phyloP scores from a whole-genome alignment of 2,113 vertebrate species.

The Orientallactaga bullata region DNA sequence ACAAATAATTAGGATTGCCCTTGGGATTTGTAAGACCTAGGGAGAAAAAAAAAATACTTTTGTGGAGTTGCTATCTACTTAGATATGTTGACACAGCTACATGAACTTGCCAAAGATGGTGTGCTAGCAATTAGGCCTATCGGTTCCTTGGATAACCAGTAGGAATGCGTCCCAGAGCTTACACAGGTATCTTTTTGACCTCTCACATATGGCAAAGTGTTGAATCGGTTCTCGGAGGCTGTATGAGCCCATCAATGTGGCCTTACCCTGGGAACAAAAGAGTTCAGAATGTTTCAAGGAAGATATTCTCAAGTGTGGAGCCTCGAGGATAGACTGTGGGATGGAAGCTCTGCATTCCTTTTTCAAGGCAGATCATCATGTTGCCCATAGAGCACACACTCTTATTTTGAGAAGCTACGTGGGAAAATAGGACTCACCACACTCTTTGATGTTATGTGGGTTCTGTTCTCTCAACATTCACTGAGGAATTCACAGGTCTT shows the following conservation, averaged over 20 bases:
- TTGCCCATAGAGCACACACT: neutral
- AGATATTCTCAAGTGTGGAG: neutral
- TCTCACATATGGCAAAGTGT: neutral
- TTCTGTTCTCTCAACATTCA: neutral
- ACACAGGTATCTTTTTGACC: neutral
- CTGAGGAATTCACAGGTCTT: neutral
- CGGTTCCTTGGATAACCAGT: neutral
- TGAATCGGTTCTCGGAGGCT: neutral
- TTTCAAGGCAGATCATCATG: neutral
- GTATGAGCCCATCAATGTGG: neutral
- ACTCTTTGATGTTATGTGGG: neutral
- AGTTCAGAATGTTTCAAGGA: neutral
- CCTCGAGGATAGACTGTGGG: neutral
- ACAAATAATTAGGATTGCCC: neutral
- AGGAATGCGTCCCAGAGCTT: neutral
- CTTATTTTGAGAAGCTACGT: neutral
- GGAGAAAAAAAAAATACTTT: neutral
- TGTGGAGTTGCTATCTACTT: neutral
- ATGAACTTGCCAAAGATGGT: neutral
- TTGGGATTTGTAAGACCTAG: neutral
- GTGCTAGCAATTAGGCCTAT: accelerated
- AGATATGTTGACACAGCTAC: neutral
- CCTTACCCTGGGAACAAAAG: neutral
- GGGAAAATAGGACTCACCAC: accelerated
- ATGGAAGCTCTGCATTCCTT: neutral